Base-by-base conservation (phyloP, 2,888 invertebrate species). In the Ectobius pallidus region DNA sequence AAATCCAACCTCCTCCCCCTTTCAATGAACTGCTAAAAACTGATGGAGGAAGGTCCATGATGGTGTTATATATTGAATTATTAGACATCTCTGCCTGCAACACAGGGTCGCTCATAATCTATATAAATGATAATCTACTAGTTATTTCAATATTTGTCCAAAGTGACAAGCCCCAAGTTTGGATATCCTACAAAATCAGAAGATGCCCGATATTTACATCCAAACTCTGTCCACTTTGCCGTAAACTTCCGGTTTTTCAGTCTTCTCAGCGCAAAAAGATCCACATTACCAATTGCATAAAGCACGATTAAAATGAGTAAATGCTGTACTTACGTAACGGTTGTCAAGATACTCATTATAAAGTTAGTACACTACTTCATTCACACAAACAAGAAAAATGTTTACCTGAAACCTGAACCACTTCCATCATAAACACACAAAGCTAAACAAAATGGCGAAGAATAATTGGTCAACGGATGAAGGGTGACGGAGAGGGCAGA, bases 371-470 rank as follows among this genome's bases (percentile, higher is more conserved):
- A 32, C 16, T 25, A 32, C 9, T n/a, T 58, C 58, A 42, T 22
- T 65, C 65, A 18, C 42, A 65, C n/a, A 63, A 62, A 39, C 34
- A 63, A 46, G 42, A 34, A 52, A 49, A 58, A 70, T 72, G 70
- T 72, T 74, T 74, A 72, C 70, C 72, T 72, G 70, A 70, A 70
- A 72, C 58, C 67, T 63, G 52, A 69, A 72, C 70, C 74, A 67
- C 52, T 72, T 62, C 55, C 69, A 67, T 69, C 65, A 65, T 69
- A 72, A 72, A 74, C 71, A 78, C 78, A 78, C 78, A 72, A 73
- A 71, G 73, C 76, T 76, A 75, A 76, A 77, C 78, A 78, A 78
- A 78, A 78, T 78, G 78, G 78, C 78, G 78, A 74, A 67, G 68
- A 73, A 69, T 68, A 34, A 72, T 72, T 55, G 65, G 65, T 67